These are phyloP conservation scores for Pholis gunnellus DNA, from an alignment of 2,113 vertebrate genomes.

Conservation along the genomic window DNA sequence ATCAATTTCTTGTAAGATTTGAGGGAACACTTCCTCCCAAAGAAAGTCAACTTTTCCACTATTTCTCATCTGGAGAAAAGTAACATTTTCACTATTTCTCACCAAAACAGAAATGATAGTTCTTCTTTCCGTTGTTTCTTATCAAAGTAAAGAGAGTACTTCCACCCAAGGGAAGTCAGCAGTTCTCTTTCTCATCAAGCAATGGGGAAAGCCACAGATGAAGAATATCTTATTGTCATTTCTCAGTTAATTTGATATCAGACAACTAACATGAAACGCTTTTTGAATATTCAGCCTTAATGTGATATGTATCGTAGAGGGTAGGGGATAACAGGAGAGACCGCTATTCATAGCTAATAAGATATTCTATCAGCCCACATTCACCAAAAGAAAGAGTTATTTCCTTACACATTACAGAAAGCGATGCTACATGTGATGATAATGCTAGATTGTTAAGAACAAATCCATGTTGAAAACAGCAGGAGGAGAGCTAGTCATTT, in stretches of 20 bases:
- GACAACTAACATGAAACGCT: not conserved
- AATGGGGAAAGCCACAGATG: slow-evolving; percentile 34
- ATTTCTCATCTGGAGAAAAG: not conserved
- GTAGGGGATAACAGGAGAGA: not conserved
- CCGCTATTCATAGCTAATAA: not conserved
- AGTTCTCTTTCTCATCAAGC: slow-evolving; percentile 15
- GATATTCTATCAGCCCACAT: not conserved
- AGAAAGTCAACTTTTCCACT: not conserved
- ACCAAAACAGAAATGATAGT: not conserved
- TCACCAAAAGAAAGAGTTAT: not conserved
- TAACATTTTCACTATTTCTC: not conserved
- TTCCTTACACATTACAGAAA: not conserved
- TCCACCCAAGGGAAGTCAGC: slow-evolving; percentile 14
- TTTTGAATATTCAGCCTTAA: not conserved
- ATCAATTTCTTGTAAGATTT: not conserved
- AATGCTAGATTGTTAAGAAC: no score
- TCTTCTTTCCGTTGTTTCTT: not conserved
- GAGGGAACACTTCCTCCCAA: not conserved
- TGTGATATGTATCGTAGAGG: not conserved
- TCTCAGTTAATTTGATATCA: slow-evolving; percentile 21
- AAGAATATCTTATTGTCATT: slow-evolving; percentile 23
- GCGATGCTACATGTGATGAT: not conserved
- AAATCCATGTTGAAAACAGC: no score
- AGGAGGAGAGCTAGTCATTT: not conserved
- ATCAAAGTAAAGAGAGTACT: slow-evolving; percentile 11